Conservation (phyloP, 1,140 invertebrate species). For the Rhysida immarginata region DNA sequence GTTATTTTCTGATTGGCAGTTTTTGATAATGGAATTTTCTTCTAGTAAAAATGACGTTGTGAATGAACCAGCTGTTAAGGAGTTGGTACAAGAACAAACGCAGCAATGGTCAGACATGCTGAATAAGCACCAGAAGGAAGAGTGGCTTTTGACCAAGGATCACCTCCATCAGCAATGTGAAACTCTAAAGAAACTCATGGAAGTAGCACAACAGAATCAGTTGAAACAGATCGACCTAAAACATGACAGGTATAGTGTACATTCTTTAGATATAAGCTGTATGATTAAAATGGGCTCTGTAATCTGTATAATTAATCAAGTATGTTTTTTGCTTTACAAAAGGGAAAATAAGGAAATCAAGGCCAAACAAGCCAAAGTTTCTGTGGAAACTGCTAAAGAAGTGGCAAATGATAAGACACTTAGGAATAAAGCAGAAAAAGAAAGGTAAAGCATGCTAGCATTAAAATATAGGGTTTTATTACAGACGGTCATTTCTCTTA, state of each 20-base stretch:
- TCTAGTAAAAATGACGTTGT: slow-evolving; percentile 58
- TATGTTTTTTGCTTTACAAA: slow-evolving; percentile 16
- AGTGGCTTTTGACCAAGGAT: slow-evolving; percentile 66
- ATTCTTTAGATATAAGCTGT: not conserved
- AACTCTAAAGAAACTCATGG: slow-evolving; percentile 69
- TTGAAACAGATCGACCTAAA: slow-evolving; percentile 76
- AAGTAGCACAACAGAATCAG: slow-evolving; percentile 65
- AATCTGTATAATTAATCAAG: no score
- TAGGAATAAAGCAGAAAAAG: slow-evolving; percentile 93
- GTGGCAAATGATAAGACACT: slow-evolving; percentile 90
- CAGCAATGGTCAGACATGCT: slow-evolving; percentile 85
- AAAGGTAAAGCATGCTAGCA: no score
- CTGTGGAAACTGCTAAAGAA: slow-evolving; percentile 91
- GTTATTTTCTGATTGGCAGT: slow-evolving; percentile 15
- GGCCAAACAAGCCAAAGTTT: slow-evolving; percentile 81
- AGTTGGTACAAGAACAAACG: slow-evolving; percentile 75
- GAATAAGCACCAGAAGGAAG: slow-evolving; percentile 73
- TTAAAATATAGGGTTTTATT: no score
- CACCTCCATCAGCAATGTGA: slow-evolving; percentile 75
- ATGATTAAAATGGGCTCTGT: no score
- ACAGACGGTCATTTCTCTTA: no score
- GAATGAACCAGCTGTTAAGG: slow-evolving; percentile 58
- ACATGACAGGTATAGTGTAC: slow-evolving; percentile 56
- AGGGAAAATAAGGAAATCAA: slow-evolving; percentile 95
- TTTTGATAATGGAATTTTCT: not conserved